Percentiles rank a stretch among this genome's conserved stretches.
Conservation (phyloP, 2,888 invertebrate species). For the Melanotus villosus region DNA sequence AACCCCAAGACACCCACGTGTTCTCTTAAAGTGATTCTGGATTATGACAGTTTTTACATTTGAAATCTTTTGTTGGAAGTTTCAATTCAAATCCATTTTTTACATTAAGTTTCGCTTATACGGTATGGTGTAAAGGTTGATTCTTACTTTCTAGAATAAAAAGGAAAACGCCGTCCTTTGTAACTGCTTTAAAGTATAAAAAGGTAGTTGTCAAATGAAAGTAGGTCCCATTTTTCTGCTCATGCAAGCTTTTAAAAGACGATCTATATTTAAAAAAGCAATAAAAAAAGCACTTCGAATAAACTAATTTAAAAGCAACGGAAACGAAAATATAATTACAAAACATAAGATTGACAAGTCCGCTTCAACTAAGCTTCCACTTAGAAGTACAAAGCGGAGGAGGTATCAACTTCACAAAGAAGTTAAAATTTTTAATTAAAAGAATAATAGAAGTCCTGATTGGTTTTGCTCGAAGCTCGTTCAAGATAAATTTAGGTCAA, state of each 20-base stretch:
- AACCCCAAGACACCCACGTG: too few species aligned
- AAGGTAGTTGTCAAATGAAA: constrained; percentile 24
- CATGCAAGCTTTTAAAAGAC: neutral
- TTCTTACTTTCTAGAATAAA: too few species aligned
- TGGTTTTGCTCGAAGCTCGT: constrained; percentile 44
- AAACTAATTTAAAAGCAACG: constrained; percentile 45
- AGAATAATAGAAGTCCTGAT: constrained; percentile 49
- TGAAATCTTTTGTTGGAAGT: too few species aligned
- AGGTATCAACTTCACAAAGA: constrained; percentile 49
- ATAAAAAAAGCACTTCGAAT: constrained; percentile 39
- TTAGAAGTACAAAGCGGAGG: constrained; percentile 44
- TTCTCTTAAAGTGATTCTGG: too few species aligned
- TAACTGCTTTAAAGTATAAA: neutral
- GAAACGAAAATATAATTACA: constrained; percentile 49
- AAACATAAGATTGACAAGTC: constrained; percentile 49
- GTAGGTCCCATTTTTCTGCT: constrained; percentile 7
- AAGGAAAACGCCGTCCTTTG: too few species aligned
- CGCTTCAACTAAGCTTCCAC: constrained; percentile 37
- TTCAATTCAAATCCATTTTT: too few species aligned
- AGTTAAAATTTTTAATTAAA: constrained; percentile 52
- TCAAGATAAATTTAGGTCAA: constrained; percentile 45
- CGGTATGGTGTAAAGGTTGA: too few species aligned
- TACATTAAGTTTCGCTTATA: too few species aligned
- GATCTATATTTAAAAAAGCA: constrained; percentile 23
- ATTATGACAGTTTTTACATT: too few species aligned